phyloP scores from a whole-genome alignment of 2,888 invertebrate species.

The Sinopyrophorus schimmeli region DNA sequence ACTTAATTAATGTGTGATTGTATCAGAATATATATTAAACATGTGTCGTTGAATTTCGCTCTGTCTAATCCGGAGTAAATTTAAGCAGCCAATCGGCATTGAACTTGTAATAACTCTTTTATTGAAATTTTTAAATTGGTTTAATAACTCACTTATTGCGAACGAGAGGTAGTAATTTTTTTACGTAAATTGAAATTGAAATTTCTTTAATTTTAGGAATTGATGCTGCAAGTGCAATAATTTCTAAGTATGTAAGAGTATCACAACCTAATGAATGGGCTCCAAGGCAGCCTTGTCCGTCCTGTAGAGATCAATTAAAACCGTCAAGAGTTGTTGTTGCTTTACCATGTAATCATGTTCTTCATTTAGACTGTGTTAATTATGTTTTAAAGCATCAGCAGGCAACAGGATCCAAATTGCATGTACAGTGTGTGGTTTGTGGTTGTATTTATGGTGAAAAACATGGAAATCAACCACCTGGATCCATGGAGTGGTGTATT shows the following conservation, averaged over 20 bases:
- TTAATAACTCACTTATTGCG: no score
- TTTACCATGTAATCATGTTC: slow-evolving; percentile 75
- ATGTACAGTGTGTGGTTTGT: slow-evolving; percentile 86
- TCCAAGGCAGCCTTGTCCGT: slow-evolving; percentile 73
- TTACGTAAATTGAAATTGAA: no score
- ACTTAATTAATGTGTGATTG: no score
- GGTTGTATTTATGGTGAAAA: slow-evolving; percentile 82
- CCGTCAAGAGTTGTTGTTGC: slow-evolving; percentile 63
- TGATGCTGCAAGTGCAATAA: slow-evolving; percentile 64
- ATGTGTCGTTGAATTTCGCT: no score
- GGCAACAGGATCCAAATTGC: slow-evolving; percentile 58
- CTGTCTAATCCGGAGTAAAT: no score
- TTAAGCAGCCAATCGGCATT: no score
- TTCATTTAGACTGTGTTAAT: slow-evolving; percentile 80
- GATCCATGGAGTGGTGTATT: slow-evolving; percentile 80
- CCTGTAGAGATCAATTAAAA: slow-evolving; percentile 66
- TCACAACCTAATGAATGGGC: slow-evolving; percentile 68
- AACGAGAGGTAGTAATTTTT: no score
- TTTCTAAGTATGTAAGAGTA: slow-evolving; percentile 71
- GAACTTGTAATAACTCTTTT: no score
- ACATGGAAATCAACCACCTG: slow-evolving; percentile 78
- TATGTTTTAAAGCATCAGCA: slow-evolving; percentile 71
- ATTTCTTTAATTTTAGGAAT: slow-evolving; percentile 52
- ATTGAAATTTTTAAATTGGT: no score
- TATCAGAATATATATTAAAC: no score